These are phyloP conservation scores for Zalophus californianus DNA, from an alignment of 2,797 vertebrate species.

Conservation along the genomic window DNA sequence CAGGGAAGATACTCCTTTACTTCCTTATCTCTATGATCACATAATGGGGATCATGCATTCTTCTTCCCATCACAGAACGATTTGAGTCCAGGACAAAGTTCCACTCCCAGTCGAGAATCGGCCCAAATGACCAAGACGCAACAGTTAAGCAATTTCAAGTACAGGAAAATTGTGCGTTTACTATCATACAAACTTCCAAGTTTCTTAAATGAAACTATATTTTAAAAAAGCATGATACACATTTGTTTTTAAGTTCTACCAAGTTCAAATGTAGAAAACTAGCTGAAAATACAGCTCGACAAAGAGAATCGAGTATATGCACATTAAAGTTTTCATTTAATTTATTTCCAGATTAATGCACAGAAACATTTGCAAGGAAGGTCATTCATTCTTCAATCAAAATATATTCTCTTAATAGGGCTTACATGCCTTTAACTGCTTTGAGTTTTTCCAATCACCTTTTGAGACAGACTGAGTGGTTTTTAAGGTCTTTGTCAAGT, in stretches of 20 bases:
- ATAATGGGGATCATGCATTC: fast-evolving
- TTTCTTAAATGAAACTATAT: not conserved
- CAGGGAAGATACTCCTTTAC: fast-evolving
- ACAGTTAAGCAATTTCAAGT: not conserved
- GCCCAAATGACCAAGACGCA: fast-evolving
- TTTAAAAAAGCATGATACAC: not conserved
- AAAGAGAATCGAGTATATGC: not conserved
- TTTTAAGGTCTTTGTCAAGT: not conserved
- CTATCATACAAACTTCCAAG: not conserved
- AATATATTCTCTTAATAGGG: not conserved
- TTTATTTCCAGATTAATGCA: conserved; percentile 27
- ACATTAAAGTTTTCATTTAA: conserved; percentile 13
- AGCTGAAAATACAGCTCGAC: not conserved
- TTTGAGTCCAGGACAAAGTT: not conserved
- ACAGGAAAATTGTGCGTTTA: too few relatives aligned
- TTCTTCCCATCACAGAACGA: too few relatives aligned
- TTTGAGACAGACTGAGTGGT: not conserved
- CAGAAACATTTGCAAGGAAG: not conserved
- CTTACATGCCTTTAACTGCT: not conserved
- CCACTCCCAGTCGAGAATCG: fast-evolving
- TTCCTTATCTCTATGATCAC: fast-evolving
- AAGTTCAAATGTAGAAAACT: conserved; percentile 6
- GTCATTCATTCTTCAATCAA: not conserved
- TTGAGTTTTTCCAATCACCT: not conserved
- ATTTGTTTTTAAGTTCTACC: not conserved